These are phyloP conservation scores for Drosophila punjabiensis DNA, from an alignment of 1,140 invertebrate species.

Conservation along the genomic window DNA sequence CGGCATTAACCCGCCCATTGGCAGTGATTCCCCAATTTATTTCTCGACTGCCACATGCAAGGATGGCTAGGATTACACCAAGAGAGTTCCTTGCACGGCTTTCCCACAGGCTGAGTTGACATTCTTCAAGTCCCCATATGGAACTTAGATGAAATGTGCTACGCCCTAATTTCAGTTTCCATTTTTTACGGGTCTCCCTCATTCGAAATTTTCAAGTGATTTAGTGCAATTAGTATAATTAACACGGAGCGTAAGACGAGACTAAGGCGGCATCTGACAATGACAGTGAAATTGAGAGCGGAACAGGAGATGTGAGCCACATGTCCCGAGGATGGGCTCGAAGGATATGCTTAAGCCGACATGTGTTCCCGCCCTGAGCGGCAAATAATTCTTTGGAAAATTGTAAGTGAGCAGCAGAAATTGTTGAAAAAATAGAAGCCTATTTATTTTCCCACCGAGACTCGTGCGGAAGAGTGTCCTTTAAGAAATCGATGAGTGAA, in stretches of 20 bases:
- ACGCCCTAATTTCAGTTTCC: slow-evolving; percentile 68
- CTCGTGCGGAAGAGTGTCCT: not conserved
- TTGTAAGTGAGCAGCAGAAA: slow-evolving; percentile 33
- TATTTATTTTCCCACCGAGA: slow-evolving; percentile 31
- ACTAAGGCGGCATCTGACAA: slow-evolving; percentile 76
- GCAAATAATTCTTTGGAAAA: slow-evolving; percentile 62
- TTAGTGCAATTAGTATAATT: slow-evolving; percentile 83
- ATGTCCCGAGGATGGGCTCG: slow-evolving; percentile 50
- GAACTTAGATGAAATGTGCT: slow-evolving; percentile 41
- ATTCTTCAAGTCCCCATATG: slow-evolving; percentile 36
- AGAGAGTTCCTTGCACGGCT: slow-evolving; percentile 42
- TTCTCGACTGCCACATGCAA: slow-evolving; percentile 68
- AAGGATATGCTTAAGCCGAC: slow-evolving; percentile 68
- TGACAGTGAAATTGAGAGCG: slow-evolving; percentile 61
- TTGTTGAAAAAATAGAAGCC: slow-evolving; percentile 22
- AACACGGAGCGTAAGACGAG: slow-evolving; percentile 75
- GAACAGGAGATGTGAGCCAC: slow-evolving; percentile 56
- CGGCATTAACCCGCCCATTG: slow-evolving; percentile 61
- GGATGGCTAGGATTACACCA: slow-evolving; percentile 57
- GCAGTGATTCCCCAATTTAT: slow-evolving; percentile 72
- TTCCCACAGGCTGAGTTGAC: slow-evolving; percentile 69
- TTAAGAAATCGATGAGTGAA: not conserved
- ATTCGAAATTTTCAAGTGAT: slow-evolving; percentile 77
- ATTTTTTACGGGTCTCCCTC: slow-evolving; percentile 42
- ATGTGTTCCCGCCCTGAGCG: slow-evolving; percentile 64